Conservation (phyloP, 2,797 vertebrate genomes). For the Eulemur rubriventer region DNA sequence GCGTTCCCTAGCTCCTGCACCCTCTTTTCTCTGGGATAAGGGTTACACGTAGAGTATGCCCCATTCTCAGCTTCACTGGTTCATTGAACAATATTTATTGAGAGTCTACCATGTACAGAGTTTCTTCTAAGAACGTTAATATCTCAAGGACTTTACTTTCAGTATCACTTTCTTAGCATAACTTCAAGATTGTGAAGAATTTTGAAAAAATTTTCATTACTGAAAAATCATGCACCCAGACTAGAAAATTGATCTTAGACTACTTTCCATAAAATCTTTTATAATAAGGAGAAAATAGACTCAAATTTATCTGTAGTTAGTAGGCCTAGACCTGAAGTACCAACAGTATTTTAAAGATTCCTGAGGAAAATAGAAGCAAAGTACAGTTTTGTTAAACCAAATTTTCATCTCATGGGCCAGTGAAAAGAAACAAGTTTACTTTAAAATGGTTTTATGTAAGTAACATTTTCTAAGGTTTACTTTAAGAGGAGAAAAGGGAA, state of each 20-base stretch:
- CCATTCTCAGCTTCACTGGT: neutral
- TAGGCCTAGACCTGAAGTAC: neutral
- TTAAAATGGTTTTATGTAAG: constrained; percentile 63
- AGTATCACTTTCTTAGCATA: neutral
- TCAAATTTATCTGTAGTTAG: neutral
- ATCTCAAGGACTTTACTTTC: neutral
- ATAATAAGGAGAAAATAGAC: neutral
- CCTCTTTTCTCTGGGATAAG: neutral
- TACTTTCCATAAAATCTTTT: neutral
- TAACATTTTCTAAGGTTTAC: constrained; percentile 61
- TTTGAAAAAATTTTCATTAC: neutral
- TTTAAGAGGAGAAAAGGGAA: constrained; percentile 19
- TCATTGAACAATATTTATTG: neutral
- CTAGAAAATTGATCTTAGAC: neutral
- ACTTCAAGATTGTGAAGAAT: neutral
- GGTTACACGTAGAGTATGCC: neutral
- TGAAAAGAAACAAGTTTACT: constrained; percentile 35
- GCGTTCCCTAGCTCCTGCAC: neutral
- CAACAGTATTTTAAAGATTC: neutral
- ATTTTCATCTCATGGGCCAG: constrained; percentile 8
- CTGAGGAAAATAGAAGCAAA: constrained; percentile 29
- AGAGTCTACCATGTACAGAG: neutral
- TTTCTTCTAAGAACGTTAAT: neutral
- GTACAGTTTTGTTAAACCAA: neutral
- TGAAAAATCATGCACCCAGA: neutral